phyloP scores from a whole-genome alignment of 2,888 invertebrate species.

The Plebejus anna region DNA sequence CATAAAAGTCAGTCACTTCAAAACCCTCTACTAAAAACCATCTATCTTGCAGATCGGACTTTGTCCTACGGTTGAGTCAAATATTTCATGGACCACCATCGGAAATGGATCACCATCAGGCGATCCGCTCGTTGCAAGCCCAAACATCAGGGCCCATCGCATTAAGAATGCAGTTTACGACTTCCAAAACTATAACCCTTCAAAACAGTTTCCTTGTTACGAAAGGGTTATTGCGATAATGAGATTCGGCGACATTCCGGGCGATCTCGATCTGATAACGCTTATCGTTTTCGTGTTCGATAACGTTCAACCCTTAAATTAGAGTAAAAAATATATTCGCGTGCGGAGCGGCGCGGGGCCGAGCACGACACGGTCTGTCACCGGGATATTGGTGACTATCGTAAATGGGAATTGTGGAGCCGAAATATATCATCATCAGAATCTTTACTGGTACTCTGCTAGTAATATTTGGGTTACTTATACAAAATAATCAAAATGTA shows the following conservation, averaged over 20 bases:
- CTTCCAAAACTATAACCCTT: conserved; percentile 8
- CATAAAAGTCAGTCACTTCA: too few species aligned
- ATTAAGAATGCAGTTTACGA: conserved; percentile 17
- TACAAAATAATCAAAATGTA: too few species aligned
- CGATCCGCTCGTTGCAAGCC: background rate
- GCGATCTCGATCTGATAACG: conserved; percentile 72
- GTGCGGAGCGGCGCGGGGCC: conserved; percentile 15
- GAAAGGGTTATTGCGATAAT: conserved; percentile 56
- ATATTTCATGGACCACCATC: too few species aligned
- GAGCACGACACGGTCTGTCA: conserved; percentile 24
- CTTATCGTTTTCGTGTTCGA: conserved; percentile 62
- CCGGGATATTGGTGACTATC: background rate
- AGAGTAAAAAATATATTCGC: conserved; percentile 35
- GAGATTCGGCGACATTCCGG: conserved; percentile 63
- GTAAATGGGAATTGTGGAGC: conserved; percentile 9
- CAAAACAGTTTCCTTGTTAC: conserved; percentile 14
- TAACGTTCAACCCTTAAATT: conserved; percentile 68
- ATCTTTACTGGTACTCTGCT: too few species aligned
- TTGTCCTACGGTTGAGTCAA: too few species aligned
- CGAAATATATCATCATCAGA: background rate
- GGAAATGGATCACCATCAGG: background rate
- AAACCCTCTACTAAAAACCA: too few species aligned
- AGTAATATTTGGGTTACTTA: too few species aligned
- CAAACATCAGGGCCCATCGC: background rate
- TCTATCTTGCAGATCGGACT: too few species aligned